A percentile compares a stretch with the other conserved stretches of the same genome.
Conservation (phyloP, 2,113 vertebrate genomes). For the Puntigrus tetrazona region DNA sequence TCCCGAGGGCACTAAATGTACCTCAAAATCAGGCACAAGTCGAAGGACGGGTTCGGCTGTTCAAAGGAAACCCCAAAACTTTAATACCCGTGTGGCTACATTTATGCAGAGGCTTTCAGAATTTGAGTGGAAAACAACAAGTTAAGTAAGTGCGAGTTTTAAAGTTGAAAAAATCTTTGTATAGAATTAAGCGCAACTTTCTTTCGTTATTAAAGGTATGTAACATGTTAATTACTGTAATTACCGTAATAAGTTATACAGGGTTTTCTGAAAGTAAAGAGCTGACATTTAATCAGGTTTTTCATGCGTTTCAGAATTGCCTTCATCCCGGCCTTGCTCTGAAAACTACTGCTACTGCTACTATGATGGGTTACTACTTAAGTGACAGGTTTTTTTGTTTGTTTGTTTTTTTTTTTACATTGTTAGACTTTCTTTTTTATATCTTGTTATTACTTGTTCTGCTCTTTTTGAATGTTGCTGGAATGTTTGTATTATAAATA, state of each 20-base stretch:
- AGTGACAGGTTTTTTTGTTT: too few relatives aligned
- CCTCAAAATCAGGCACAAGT: slow-evolving; percentile 25
- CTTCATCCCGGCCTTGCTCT: neutral
- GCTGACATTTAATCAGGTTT: neutral
- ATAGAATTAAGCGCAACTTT: too few relatives aligned
- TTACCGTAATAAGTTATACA: too few relatives aligned
- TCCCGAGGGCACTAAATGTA: slow-evolving; percentile 30
- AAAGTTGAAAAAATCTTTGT: neutral
- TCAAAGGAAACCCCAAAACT: slow-evolving; percentile 13
- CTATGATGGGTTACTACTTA: neutral
- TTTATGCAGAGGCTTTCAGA: slow-evolving; percentile 31
- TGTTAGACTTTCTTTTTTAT: neutral
- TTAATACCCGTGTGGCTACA: slow-evolving; percentile 11
- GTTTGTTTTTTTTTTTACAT: slow-evolving; percentile 14
- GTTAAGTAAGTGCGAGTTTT: neutral
- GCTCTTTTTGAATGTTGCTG: neutral
- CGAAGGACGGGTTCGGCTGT: slow-evolving; percentile 10
- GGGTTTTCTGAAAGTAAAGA: neutral
- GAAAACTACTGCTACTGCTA: neutral
- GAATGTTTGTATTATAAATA: slow-evolving; percentile 22
- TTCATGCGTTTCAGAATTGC: neutral
- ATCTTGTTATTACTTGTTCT: neutral
- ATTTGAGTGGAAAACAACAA: slow-evolving; percentile 22
- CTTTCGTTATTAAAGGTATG: neutral
- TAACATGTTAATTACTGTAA: too few relatives aligned